Evolutionary conservation across 2,797 vertebrate genomes (phyloP), one percentile per base, ranked within the genome.

Genomic region (Acanthurus tractus): DNA sequence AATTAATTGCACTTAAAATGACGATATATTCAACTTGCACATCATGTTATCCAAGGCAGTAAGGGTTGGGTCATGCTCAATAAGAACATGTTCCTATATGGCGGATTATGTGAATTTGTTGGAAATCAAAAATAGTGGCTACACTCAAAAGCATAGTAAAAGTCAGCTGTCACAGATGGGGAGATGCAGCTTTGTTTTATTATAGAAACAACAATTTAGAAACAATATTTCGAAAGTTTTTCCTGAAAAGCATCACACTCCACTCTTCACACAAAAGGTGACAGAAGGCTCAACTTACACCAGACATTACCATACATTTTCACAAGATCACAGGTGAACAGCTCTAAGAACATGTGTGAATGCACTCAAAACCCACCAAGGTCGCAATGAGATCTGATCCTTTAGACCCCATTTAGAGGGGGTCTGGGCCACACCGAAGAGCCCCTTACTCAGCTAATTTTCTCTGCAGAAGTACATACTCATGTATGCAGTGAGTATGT

Each of bases 1-100:
- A 70, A n/a, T 65, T 72, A 73, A 52, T 3, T 42, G 13, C 63
- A 45, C 23, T 29, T 42, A 13, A 45, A 42, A 40, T 54, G 17
- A 6, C 36, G 14, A 7, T 42, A 48, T 67, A 46, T 59, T 74
- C 17, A 62, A 61, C 46, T 63, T 34, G 17, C 2, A 7, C 20
- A 17, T 12, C 3, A 4, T 55, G 22, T 50, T 34, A 76, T 52
- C 8, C 52, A 44, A 44, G 40, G 34, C 25, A 62, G 18, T 44
- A 42, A 10, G 18, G 53, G n/a, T 44, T 7, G 17, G 4, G 0
- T 34, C 36, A 13, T 8, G 1, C 10, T 66, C 4, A 1, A 34
- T 61, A 56, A 66, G 1, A 65, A 52, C 1, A 10, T 38, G 34
- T 48, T 63, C 3, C 11, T 40, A 1, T 53, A 2, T 9, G 1